Percentiles rank a stretch among this genome's conserved stretches.
Conservation (phyloP, 1,140 invertebrate genomes). For the Achroia grisella region DNA sequence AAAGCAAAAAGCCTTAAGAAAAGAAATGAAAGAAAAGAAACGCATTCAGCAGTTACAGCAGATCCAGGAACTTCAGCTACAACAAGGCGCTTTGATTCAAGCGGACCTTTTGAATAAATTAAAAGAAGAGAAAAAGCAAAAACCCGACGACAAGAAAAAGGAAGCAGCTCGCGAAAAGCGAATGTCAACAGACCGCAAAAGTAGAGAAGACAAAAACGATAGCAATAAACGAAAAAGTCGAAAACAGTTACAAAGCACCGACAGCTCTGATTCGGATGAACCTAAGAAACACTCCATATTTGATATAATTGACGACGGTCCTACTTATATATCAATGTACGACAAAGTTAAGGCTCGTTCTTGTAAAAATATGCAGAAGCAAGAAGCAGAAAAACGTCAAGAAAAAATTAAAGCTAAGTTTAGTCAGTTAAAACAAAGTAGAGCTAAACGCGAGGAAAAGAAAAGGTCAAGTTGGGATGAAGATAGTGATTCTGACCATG, state of each 20-base stretch:
- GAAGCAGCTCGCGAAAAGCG: slow-evolving; percentile 66
- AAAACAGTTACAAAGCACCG: slow-evolving; percentile 73
- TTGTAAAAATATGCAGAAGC: slow-evolving; percentile 92
- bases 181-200: slow-evolving; percentile 71
- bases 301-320: slow-evolving; percentile 91
- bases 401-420: slow-evolving; percentile 93
- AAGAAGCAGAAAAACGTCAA: slow-evolving; percentile 91
- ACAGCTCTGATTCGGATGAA: slow-evolving; percentile 81
- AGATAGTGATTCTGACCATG: slow-evolving; percentile 79
- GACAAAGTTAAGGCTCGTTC: slow-evolving; percentile 97
- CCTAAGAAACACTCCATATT: slow-evolving; percentile 93
- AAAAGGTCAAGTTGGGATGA: slow-evolving; percentile 92
- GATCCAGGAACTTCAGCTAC: slow-evolving; percentile 70
- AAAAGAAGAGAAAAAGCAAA: slow-evolving; percentile 66
- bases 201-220: slow-evolving; percentile 67
- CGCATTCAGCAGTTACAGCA: slow-evolving; percentile 70
- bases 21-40: slow-evolving; percentile 74
- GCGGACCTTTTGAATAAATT: slow-evolving; percentile 44
- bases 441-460: slow-evolving; percentile 89
- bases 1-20: slow-evolving; percentile 70
- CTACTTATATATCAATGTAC: slow-evolving; percentile 97
- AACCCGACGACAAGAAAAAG: slow-evolving; percentile 67
- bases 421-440: slow-evolving; percentile 88
- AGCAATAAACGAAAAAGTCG: slow-evolving; percentile 65
- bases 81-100: slow-evolving; percentile 60